Evolutionary conservation across 2,888 invertebrate genomes (phyloP).

Genomic region (Leptinotarsa tumamoca): DNA sequence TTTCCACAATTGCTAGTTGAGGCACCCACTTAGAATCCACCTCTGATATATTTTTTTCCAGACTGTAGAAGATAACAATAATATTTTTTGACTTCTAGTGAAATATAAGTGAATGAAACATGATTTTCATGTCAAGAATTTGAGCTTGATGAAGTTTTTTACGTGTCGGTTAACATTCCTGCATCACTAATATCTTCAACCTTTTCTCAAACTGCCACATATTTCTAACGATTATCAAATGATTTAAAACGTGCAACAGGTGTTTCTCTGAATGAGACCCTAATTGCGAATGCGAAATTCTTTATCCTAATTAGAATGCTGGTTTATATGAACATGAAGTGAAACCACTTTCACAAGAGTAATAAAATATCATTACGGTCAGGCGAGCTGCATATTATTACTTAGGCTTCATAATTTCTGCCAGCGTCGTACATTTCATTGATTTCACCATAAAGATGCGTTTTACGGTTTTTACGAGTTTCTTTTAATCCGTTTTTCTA

Average conservation of each 20-base stretch:
- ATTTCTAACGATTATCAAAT: background rate
- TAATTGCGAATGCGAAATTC: conserved; percentile 23
- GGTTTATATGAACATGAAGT: conserved; percentile 23
- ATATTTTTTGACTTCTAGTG: too few relatives aligned
- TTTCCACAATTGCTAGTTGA: too few relatives aligned
- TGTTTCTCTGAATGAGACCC: conserved; percentile 19
- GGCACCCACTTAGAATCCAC: too few relatives aligned
- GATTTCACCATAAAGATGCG: background rate
- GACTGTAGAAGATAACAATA: too few relatives aligned
- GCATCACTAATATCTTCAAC: background rate
- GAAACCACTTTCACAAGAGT: conserved; percentile 26
- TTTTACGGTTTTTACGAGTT: too few relatives aligned
- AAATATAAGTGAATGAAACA: too few relatives aligned
- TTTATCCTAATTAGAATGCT: conserved; percentile 22
- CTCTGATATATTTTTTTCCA: too few relatives aligned
- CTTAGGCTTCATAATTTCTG: conserved; percentile 9
- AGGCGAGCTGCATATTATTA: conserved; percentile 27
- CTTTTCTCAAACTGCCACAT: background rate
- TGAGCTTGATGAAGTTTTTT: too few relatives aligned
- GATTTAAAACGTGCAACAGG: conserved; percentile 6
- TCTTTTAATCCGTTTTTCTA: too few relatives aligned
- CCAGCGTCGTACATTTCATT: background rate
- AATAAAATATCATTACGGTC: conserved; percentile 25
- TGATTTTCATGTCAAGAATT: too few relatives aligned
- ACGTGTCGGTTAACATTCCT: too few relatives aligned